Conservation (phyloP, 2,113 vertebrate species). For the Lanius collurio region DNA sequence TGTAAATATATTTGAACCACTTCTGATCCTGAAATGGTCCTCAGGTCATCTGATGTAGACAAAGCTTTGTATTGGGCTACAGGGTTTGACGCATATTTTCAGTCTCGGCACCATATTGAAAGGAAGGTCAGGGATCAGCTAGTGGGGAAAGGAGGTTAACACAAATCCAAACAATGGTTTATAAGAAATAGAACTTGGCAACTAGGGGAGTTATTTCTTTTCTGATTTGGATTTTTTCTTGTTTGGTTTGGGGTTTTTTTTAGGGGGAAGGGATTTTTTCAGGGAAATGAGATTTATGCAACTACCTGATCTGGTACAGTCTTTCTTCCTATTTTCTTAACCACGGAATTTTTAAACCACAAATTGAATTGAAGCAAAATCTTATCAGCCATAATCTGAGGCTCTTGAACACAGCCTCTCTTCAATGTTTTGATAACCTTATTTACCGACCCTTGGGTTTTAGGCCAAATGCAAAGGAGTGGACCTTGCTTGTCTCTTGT, state of each 20-base stretch:
- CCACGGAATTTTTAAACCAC: background rate
- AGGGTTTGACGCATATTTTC: background rate
- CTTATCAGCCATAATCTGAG: background rate
- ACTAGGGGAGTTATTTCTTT: accelerated
- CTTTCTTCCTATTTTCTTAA: background rate
- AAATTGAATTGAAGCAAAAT: background rate
- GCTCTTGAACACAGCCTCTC: background rate
- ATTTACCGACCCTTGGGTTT: background rate
- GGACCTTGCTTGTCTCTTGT: background rate
- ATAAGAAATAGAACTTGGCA: background rate
- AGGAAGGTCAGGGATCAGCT: background rate
- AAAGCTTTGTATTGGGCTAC: background rate
- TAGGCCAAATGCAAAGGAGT: background rate
- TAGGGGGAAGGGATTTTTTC: background rate
- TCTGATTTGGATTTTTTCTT: background rate
- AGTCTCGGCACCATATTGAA: background rate
- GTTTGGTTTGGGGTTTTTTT: background rate
- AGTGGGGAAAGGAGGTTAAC: background rate
- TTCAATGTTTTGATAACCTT: background rate
- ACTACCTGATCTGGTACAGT: background rate
- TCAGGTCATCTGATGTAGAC: background rate
- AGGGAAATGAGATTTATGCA: background rate
- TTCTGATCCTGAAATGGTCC: background rate
- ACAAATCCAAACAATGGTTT: background rate
- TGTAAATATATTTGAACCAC: background rate